Evolutionary conservation across 1,140 invertebrate genomes (phyloP).

Genomic region (Polypedilum pembai): DNA sequence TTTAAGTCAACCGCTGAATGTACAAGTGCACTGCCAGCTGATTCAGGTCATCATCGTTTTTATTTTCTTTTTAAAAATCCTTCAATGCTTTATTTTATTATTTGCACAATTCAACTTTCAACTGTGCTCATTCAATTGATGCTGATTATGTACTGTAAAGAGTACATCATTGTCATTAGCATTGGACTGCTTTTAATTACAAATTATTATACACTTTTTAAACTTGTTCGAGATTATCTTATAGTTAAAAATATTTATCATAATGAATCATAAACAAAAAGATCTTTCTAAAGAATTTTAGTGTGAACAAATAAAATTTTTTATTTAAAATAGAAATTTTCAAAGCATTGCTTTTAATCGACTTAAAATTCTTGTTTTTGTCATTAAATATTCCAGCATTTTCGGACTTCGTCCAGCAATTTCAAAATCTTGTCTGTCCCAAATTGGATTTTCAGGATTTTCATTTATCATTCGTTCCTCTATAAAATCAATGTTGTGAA

Average conservation of each 20-base stretch:
- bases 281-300: no score
- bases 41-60: conserved; percentile 71
- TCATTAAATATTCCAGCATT: no score
- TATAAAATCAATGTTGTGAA: not conserved
- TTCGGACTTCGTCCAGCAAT: not conserved
- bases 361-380: no score
- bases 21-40: conserved; percentile 72
- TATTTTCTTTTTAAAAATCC: conserved; percentile 87
- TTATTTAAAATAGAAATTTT: not conserved
- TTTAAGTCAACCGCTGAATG: conserved; percentile 71
- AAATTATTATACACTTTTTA: conserved; percentile 88
- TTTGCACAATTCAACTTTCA: conserved; percentile 64
- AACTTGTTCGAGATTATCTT: conserved; percentile 76
- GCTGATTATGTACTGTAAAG: conserved; percentile 63
- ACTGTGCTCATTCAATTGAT: conserved; percentile 70
- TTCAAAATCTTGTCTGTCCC: not conserved
- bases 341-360: not conserved
- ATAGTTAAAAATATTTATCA: conserved; percentile 17
- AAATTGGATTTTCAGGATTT: not conserved
- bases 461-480: not conserved
- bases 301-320: not conserved
- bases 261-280: not conserved
- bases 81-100: conserved; percentile 62
- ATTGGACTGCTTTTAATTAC: conserved; percentile 76
- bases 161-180: conserved; percentile 89